Evolutionary conservation across 2,113 vertebrate species (phyloP).

Genomic region (Lucifuga dentata): DNA sequence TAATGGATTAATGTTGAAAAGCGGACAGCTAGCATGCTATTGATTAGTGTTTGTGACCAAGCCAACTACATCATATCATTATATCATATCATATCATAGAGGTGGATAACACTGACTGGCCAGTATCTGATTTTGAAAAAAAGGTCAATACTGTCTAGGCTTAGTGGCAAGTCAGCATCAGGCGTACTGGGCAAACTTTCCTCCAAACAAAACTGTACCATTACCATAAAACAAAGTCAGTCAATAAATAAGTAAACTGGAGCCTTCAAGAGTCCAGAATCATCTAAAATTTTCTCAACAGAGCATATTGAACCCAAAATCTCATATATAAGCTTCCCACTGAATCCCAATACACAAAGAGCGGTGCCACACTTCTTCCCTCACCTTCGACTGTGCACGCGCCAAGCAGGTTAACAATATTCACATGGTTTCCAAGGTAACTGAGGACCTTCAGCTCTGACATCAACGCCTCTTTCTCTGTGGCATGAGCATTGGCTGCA

Average conservation of each 20-base stretch:
- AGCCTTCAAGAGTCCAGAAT: too few species aligned
- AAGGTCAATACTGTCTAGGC: constrained; percentile 6
- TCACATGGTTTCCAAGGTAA: constrained; percentile 96
- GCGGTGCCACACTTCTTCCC: constrained; percentile 1
- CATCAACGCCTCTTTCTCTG: constrained; percentile 96
- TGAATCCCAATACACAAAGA: too few species aligned
- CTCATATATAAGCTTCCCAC: too few species aligned
- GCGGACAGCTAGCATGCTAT: constrained; percentile 40
- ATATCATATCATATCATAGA: background rate
- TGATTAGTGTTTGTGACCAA: constrained; percentile 39
- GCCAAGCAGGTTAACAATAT: constrained; percentile 95
- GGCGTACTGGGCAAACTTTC: background rate
- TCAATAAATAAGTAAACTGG: constrained; percentile 8
- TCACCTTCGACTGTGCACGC: constrained; percentile 94
- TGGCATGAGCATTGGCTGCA: constrained; percentile 92
- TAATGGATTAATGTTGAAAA: constrained; percentile 44
- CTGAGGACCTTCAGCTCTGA: constrained; percentile 96
- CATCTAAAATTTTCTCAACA: too few species aligned
- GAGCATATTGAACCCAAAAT: too few species aligned
- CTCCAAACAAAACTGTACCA: background rate
- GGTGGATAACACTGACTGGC: constrained; percentile 9
- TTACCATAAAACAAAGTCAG: constrained; percentile 6
- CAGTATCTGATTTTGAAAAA: constrained; percentile 58
- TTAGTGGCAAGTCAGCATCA: constrained; percentile 25
- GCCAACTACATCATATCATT: constrained; percentile 39